Base-by-base conservation (phyloP, 2,113 vertebrate species). In the Madoqua kirkii region DNA sequence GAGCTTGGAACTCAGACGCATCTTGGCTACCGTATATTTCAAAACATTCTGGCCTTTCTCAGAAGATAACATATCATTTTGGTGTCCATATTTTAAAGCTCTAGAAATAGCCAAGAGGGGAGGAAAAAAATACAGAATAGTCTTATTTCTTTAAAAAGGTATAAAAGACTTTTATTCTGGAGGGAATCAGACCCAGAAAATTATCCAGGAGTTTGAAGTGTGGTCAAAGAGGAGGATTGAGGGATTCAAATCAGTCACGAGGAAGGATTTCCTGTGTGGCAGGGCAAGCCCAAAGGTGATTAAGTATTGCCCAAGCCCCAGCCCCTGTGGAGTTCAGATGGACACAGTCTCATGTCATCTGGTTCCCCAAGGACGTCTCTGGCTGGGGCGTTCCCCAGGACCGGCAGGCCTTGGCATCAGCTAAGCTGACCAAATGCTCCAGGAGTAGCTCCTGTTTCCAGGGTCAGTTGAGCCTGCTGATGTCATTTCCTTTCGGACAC, bases 261-360 rank as follows among this genome's bases (percentile, higher is more conserved):
- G 36, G 45, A 90, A 95, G 29, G 23, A 17, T 5, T 1, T 57
- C 27, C 23, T 0, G 4, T 31, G 45, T 31, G 0, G 8, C 0
- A 16, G 36, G 71, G 1, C 5, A 17, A 48, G 33, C 11, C 10
- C 6, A 12, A 36, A 19, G 15, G 82, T 29, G 36, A 16, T 59
- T 5, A 36, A 8, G 11, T 4, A 15, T 67, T 21, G 23, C 7
- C 67, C 1, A 1, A 13, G 1, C 3, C 17, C 36, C 5, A 19
- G 17, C 29, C 6, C 4, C 2, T 5, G 55, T 29, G 2, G 1
- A n/a, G 59, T 12, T 2, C 64, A 23, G 78, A 60, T 1, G 48
- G 78, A 16, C 3, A 14, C 1, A 4, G 54, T 43, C 17, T 3
- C 15, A 79, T 60, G 36, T 45, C 87, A 40, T 71, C 50, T 33